Conservation (phyloP, 2,888 invertebrate species). For the Ectemnius cavifrons region DNA sequence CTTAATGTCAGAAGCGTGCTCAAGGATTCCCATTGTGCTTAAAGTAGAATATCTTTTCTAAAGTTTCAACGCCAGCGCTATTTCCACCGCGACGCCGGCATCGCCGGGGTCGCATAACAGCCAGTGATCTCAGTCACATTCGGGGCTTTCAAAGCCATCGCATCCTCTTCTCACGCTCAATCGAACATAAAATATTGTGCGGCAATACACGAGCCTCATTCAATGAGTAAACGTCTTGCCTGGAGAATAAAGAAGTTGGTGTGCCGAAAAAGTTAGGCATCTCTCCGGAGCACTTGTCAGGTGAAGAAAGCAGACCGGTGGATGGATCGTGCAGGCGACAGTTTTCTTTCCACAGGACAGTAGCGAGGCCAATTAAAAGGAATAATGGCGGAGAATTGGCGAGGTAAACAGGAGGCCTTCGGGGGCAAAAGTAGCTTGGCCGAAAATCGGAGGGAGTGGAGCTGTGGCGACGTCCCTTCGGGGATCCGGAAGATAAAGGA, state of each 20-base stretch:
- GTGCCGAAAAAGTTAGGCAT: no score
- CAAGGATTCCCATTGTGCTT: constrained; percentile 44
- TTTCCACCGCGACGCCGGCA: background rate
- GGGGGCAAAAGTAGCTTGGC: constrained; percentile 26
- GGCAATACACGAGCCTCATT: no score
- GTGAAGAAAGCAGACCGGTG: no score
- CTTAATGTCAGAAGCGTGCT: constrained; percentile 52
- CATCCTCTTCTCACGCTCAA: constrained; percentile 21
- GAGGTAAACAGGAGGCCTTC: constrained; percentile 21
- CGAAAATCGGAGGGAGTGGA: constrained; percentile 10
- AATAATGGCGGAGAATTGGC: constrained; percentile 19
- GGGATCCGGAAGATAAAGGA: constrained; percentile 46
- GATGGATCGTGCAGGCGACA: background rate
- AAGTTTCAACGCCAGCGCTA: constrained; percentile 39
- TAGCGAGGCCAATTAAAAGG: constrained; percentile 25
- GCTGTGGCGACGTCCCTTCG: constrained; percentile 34
- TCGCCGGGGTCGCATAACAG: background rate
- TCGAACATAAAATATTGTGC: constrained; percentile 26
- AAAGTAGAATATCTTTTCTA: constrained; percentile 50
- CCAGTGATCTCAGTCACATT: constrained; percentile 31
- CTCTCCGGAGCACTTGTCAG: no score
- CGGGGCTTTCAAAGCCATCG: constrained; percentile 28
- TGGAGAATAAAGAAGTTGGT: no score
- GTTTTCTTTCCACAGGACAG: background rate
- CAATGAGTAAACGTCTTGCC: no score